phyloP scores from a whole-genome alignment of 2,797 vertebrate genomes.

The Sphenodon punctatus region DNA sequence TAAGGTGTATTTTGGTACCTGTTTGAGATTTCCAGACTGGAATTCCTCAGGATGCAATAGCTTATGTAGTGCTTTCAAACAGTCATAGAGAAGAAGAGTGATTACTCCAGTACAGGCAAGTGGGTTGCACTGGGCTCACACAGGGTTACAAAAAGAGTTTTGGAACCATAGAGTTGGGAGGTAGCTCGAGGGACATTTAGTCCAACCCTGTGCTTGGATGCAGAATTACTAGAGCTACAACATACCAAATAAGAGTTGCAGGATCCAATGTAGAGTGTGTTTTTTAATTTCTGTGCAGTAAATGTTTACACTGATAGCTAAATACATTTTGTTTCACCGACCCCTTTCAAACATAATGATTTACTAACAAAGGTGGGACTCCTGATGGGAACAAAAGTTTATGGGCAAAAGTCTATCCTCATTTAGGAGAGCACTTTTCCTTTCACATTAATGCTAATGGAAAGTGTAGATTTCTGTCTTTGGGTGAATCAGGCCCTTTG shows the following conservation, averaged over 20 bases:
- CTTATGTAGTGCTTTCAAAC: not conserved
- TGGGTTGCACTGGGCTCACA: not conserved
- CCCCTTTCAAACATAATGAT: not conserved
- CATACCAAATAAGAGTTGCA: not conserved
- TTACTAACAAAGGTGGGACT: not conserved
- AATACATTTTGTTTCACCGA: too few relatives aligned
- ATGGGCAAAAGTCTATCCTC: not conserved
- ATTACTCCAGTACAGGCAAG: not conserved
- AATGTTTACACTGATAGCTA: too few relatives aligned
- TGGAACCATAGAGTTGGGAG: too few relatives aligned
- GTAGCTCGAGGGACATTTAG: too few relatives aligned
- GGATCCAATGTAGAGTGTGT: rapidly evolving
- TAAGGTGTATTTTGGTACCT: not conserved
- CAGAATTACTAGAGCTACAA: too few relatives aligned
- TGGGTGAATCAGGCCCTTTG: not conserved
- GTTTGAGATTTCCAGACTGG: not conserved
- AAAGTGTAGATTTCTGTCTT: rapidly evolving
- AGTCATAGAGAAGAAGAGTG: not conserved
- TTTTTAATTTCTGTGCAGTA: too few relatives aligned
- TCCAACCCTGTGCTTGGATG: too few relatives aligned
- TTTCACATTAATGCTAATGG: not conserved
- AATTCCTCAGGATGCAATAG: not conserved
- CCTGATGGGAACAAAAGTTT: not conserved
- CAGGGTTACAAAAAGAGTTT: too few relatives aligned
- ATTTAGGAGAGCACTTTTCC: not conserved